Percentiles rank a stretch among this genome's conserved stretches.
These are phyloP conservation scores for Gymnocypris eckloni DNA, from an alignment of 2,797 vertebrate genomes.

Conservation along the genomic window DNA sequence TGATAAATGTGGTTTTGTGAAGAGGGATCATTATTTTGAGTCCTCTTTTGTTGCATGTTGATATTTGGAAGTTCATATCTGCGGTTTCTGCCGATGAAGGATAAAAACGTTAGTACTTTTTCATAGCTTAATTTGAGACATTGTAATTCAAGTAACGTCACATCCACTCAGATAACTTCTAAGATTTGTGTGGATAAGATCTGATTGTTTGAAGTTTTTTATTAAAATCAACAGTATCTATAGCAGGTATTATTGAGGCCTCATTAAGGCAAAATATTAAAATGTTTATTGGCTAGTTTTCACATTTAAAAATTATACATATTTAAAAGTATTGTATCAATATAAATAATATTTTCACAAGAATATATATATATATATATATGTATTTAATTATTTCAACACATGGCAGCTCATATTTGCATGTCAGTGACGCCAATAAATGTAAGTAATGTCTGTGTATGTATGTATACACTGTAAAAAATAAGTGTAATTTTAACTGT, in stretches of 20 bases:
- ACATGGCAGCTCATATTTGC: neutral
- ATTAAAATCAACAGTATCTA: neutral
- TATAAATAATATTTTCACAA: neutral
- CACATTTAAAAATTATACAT: neutral
- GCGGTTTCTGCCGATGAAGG: neutral
- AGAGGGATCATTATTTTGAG: neutral
- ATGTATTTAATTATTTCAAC: neutral
- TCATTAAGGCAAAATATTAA: neutral
- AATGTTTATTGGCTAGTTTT: neutral
- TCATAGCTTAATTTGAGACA: neutral
- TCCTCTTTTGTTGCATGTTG: neutral
- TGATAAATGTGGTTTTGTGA: constrained; percentile 21
- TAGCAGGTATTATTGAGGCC: neutral
- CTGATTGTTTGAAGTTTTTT: neutral
- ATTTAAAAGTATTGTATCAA: neutral
- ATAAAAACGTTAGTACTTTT: neutral
- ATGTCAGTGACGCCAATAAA: neutral
- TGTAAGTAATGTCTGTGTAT: neutral
- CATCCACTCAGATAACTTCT: neutral
- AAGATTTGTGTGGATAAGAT: no score
- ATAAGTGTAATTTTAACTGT: no score
- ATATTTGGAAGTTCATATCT: neutral
- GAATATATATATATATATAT: no score
- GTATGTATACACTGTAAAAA: no score
- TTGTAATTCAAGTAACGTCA: neutral